These are phyloP conservation scores for Erannis defoliaria DNA, from an alignment of 2,888 invertebrate species.

Conservation along the genomic window DNA sequence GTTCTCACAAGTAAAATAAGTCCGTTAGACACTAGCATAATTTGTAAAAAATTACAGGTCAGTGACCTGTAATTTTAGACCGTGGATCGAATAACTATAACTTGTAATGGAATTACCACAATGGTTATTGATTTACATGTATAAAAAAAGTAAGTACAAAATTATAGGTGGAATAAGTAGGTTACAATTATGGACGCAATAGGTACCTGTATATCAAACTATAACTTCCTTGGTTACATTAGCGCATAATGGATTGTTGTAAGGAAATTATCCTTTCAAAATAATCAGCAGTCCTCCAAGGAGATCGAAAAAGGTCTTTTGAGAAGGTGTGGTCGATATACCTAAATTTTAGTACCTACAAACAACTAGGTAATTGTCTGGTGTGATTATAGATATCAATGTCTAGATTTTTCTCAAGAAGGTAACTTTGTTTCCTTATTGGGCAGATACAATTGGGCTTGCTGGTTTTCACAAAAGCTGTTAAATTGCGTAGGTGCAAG, in stretches of 20 bases:
- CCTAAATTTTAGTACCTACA: neutral
- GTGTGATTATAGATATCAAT: neutral
- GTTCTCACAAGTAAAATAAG: neutral
- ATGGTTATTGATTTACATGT: slow-evolving; percentile 21
- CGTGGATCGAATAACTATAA: slow-evolving; percentile 13
- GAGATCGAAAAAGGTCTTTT: too few species aligned
- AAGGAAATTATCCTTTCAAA: too few species aligned
- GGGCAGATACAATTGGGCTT: neutral
- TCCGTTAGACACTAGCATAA: slow-evolving; percentile 13
- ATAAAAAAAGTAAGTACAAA: slow-evolving; percentile 14
- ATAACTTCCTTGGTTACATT: too few species aligned
- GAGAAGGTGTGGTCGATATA: neutral
- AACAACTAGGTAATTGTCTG: neutral
- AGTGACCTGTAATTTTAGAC: slow-evolving; percentile 14
- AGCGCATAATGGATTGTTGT: neutral
- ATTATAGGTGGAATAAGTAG: neutral
- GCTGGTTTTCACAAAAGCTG: neutral
- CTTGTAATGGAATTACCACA: slow-evolving; percentile 8
- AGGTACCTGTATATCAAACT: too few species aligned
- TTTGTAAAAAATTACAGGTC: slow-evolving; percentile 11
- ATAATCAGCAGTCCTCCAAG: too few species aligned
- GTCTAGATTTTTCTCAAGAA: neutral
- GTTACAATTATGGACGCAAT: too few species aligned
- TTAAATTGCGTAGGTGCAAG: too few species aligned
- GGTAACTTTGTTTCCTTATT: slow-evolving; percentile 3